A percentile compares a stretch with the other conserved stretches of the same genome.
Evolutionary conservation across 2,113 vertebrate species (phyloP).

Genomic region (Antigone vipio): DNA sequence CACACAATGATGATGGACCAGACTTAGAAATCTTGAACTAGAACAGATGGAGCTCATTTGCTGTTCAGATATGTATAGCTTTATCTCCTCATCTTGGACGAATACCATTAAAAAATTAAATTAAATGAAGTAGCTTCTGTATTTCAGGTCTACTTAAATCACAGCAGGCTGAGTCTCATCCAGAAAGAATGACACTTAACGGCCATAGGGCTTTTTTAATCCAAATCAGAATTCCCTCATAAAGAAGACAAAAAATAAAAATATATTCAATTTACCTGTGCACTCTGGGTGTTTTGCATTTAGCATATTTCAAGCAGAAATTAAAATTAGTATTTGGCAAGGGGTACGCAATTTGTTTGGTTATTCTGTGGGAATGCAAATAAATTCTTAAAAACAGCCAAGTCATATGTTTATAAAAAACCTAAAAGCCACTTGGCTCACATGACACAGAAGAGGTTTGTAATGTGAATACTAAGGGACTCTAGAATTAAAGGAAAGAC

Average conservation of each 20-base stretch:
- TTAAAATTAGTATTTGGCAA: neutral
- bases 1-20: neutral
- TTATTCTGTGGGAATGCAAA: neutral
- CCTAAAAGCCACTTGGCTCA: neutral
- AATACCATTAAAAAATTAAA: neutral
- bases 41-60: constrained; percentile 1
- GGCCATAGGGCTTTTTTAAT: neutral
- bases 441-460: neutral
- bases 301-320: neutral
- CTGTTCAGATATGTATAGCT: neutral
- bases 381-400: neutral
- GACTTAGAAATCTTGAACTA: neutral
- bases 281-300: neutral
- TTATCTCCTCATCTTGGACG: neutral
- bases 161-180: neutral
- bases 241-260: neutral
- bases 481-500: neutral
- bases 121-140: neutral
- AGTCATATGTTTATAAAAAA: neutral
- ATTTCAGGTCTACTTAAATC: constrained; percentile 1
- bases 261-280: neutral
- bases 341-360: neutral
- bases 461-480: neutral
- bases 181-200: neutral
- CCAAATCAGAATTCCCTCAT: neutral